These are phyloP conservation scores for Geothlypis trichas DNA, from an alignment of 2,113 vertebrate genomes.

Conservation along the genomic window DNA sequence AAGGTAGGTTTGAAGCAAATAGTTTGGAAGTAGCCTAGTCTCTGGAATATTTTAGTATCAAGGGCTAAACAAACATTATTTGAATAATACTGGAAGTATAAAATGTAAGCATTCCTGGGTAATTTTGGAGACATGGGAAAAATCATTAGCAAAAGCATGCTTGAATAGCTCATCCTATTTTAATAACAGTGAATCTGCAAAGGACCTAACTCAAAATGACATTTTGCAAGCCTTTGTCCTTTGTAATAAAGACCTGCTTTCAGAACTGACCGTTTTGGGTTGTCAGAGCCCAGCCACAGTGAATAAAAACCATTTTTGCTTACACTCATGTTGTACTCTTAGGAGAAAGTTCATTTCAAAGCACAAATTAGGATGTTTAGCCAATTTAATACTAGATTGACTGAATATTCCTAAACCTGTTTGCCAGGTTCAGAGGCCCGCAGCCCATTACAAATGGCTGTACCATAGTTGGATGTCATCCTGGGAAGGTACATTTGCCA, in stretches of 20 bases:
- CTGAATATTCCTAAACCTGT: constrained; percentile 12
- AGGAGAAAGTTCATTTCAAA: constrained; percentile 30
- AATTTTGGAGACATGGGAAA: not conserved
- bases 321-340: not conserved
- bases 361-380: constrained; percentile 29
- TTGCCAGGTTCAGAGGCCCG: constrained; percentile 25
- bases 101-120: not conserved
- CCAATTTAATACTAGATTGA: constrained; percentile 60
- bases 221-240: not conserved
- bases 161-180: not conserved
- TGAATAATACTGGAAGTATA: not conserved
- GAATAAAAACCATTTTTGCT: not conserved
- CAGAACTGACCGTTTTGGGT: not conserved
- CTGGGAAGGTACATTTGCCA: constrained; percentile 34
- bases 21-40: not conserved
- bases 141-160: not conserved
- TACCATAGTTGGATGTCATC: constrained; percentile 36
- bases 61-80: constrained; percentile 4
- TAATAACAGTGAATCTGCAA: not conserved
- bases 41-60: constrained; percentile 9
- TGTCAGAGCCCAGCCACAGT: not conserved
- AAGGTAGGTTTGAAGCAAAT: constrained; percentile 23
- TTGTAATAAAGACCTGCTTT: not conserved
- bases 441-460: constrained; percentile 16
- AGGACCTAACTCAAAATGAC: not conserved